A percentile compares a stretch with the other conserved stretches of the same genome.
phyloP scores from a whole-genome alignment of 2,888 invertebrate genomes.

The Quadroppia sp. region DNA sequence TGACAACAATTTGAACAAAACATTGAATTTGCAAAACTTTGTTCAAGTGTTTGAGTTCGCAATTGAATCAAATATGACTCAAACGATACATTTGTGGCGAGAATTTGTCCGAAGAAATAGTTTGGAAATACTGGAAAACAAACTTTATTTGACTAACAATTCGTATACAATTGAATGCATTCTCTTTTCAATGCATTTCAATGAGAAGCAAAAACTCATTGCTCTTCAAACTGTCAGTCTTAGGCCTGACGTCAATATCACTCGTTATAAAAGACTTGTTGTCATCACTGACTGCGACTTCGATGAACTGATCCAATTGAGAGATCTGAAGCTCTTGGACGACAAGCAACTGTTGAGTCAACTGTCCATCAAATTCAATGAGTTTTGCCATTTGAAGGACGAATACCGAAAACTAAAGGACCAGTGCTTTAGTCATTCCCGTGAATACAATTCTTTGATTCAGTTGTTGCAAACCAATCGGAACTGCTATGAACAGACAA shows the following conservation, averaged over 20 bases:
- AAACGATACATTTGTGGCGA: not conserved
- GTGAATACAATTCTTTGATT: no score
- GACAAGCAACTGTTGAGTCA: no score
- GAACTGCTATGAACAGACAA: no score
- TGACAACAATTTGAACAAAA: not conserved
- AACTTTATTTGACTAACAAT: not conserved
- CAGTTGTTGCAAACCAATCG: no score
- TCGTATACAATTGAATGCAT: not conserved
- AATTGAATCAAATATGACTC: not conserved
- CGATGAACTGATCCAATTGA: not conserved
- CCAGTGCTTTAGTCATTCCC: no score
- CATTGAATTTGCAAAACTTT: not conserved
- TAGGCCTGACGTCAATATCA: not conserved
- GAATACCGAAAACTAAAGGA: no score
- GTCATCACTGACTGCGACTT: not conserved
- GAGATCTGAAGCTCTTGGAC: not conserved
- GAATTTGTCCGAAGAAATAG: not conserved
- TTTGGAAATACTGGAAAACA: not conserved
- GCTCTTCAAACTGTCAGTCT: not conserved
- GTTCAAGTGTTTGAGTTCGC: not conserved
- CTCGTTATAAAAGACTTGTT: not conserved
- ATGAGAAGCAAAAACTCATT: not conserved
- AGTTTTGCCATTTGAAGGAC: no score
- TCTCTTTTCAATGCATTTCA: not conserved
- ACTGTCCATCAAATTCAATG: no score